Conservation (phyloP, 2,888 invertebrate genomes). For the Cetonia aurata region DNA sequence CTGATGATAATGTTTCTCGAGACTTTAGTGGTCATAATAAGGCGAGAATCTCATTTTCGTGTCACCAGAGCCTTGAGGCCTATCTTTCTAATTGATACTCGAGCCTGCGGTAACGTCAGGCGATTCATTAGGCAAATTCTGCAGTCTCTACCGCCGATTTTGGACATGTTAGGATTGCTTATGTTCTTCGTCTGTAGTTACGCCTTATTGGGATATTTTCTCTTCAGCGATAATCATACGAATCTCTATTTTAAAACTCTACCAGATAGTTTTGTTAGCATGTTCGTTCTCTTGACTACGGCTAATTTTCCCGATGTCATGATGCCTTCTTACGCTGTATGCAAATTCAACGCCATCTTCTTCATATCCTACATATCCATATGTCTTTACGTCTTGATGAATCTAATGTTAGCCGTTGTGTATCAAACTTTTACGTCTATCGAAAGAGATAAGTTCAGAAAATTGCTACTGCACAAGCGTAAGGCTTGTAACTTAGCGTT, state of each 20-base stretch:
- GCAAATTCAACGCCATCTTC: constrained; percentile 86
- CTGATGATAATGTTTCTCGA: constrained; percentile 86
- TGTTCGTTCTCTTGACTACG: constrained; percentile 91
- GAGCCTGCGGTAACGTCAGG: constrained; percentile 84
- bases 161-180: constrained; percentile 88
- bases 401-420: constrained; percentile 88
- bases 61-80: constrained; percentile 89
- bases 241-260: constrained; percentile 85
- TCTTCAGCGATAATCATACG: constrained; percentile 80
- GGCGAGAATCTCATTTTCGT: constrained; percentile 87
- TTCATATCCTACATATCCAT: constrained; percentile 89
- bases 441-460: constrained; percentile 88
- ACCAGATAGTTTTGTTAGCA: constrained; percentile 86
- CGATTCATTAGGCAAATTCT: constrained; percentile 83
- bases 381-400: constrained; percentile 65
- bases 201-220: constrained; percentile 83
- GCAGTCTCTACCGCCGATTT: constrained; percentile 87
- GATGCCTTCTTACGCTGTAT: constrained; percentile 89
- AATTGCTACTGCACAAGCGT: constrained; percentile 83
- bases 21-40: constrained; percentile 81
- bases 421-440: constrained; percentile 90
- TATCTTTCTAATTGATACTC: constrained; percentile 89
- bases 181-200: constrained; percentile 89
- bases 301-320: constrained; percentile 94
- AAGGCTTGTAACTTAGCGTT: constrained; percentile 87